Evolutionary conservation across 2,888 invertebrate genomes (phyloP), one percentile per base, ranked within the genome.

Genomic region (Athripsodes cinereus): DNA sequence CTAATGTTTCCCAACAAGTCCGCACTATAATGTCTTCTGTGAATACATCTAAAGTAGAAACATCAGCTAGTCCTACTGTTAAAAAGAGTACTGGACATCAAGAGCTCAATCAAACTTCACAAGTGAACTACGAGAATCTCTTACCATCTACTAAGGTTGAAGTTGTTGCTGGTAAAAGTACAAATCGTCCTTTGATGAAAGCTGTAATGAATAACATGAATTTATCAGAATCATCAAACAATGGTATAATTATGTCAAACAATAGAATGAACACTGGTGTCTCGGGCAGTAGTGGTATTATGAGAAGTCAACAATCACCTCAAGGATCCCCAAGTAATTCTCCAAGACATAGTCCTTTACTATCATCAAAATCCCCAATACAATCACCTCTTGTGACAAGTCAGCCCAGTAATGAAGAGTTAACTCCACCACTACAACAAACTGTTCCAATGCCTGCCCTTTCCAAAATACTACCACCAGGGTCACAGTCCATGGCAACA

Each of bases 1-100:
- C 83, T 0, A 87, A 85, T 67, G 86, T 83, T 0, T 85, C 86
- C 0, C 86, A 86, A 68, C 87, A 86, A 66, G 68, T 86, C 49
- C 74, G 86, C 34, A 83, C 83, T 3, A 77, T 87, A 51, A 75
- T 87, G 70, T 86, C 87, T 0, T 86, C 86, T 0, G 68, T 86
- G 26, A 84, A 83, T 59, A 76, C 82, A 0, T 78, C 82, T 34
- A 80, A 83, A 63, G 73, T 73, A 2, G 75, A 79, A 34, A 68
- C 75, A 47, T 75, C 79, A 64, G 72, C 74, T 16, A 70, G 72
- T 26, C 65, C 72, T 1, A 73, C 75, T 0, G 71, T 75, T 56
- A 79, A 80, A 53, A 76, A 76, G 50, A 70, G 73, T 18, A 67
- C 49, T 20, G 21, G 71, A 2, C 61, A 68, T 40, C 70, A 67